Base-by-base conservation (phyloP, 1,140 invertebrate genomes). In the Diorhabda carinulata region DNA sequence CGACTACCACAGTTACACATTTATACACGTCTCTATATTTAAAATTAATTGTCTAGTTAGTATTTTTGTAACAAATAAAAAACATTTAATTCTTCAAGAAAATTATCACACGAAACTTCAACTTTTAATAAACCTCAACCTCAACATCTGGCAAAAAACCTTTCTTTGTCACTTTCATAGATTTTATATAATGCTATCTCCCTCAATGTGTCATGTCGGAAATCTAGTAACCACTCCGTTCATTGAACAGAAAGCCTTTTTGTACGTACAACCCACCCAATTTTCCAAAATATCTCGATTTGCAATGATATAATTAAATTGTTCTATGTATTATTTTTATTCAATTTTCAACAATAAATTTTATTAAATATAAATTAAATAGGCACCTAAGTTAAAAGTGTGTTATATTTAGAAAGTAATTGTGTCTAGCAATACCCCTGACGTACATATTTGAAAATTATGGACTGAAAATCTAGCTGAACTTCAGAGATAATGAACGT, bases 61-160 rank as follows among this genome's bases (percentile, higher is more conserved):
- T 44, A 47, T n/a, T 43, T 57, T 7, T 64, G 47, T 60, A 63
- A 42, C 58, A 66, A 56, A 56, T 58, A 65, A 60, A 73, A 69
- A 70, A 68, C 68, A 68, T 68, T 70, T 57, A 47, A 67, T 43
- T 72, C 64, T 62, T 57, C 41, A 60, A 56, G 60, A 73, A 75
- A 76, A 71, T 62, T 67, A 69, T 71, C 68, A 67, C 56, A 61
- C 64, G 62, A 52, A 52, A 52, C 70, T 71, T 72, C 69, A 70
- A 74, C 71, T 72, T 69, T 67, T 67, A 75, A 72, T 73, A 70
- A 75, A 73, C 67, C 68, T 74, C 72, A 75, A 73, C 69, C 68
- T 74, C 69, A 74, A 76, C 74, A 76, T 77, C 76, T 76, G 71
- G 74, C 68, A 71, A 71, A 74, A 67, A 73, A 70, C 70, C 71